These are phyloP conservation scores for Meteorus cinctellus DNA, from an alignment of 2,888 invertebrate species.

Conservation along the genomic window DNA sequence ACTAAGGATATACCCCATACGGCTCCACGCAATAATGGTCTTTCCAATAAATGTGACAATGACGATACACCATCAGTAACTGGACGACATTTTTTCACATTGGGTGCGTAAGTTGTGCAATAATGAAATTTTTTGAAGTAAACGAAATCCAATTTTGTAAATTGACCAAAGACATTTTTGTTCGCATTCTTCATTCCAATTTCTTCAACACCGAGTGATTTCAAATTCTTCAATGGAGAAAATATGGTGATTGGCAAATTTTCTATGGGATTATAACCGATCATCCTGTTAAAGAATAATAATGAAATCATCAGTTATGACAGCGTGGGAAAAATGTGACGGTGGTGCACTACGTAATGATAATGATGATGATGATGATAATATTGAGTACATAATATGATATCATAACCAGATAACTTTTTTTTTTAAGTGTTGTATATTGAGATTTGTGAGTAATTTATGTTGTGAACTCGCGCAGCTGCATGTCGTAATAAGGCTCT, in stretches of 20 bases:
- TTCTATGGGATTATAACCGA: slow-evolving; percentile 67
- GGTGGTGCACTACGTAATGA: slow-evolving; percentile 35
- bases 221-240: slow-evolving; percentile 61
- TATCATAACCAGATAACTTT: not conserved
- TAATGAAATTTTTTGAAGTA: slow-evolving; percentile 79
- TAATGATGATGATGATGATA: slow-evolving; percentile 27
- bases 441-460: not conserved
- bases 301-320: not conserved
- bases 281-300: slow-evolving; percentile 56
- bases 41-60: slow-evolving; percentile 76
- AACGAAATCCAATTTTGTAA: slow-evolving; percentile 75
- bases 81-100: slow-evolving; percentile 77
- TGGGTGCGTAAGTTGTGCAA: slow-evolving; percentile 77
- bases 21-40: slow-evolving; percentile 76
- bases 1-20: slow-evolving; percentile 79
- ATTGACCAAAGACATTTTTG: slow-evolving; percentile 73
- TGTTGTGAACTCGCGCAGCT: slow-evolving; percentile 36
- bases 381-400: slow-evolving; percentile 4
- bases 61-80: slow-evolving; percentile 80
- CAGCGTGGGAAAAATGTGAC: slow-evolving; percentile 18
- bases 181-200: slow-evolving; percentile 75
- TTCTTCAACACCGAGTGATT: slow-evolving; percentile 74
- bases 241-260: slow-evolving; percentile 63
- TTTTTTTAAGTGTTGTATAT: not conserved
- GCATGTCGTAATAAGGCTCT: slow-evolving; percentile 54